A percentile compares a stretch with the other conserved stretches of the same genome.
Conservation (phyloP, 2,888 invertebrate genomes). For the Nowickia ferox region DNA sequence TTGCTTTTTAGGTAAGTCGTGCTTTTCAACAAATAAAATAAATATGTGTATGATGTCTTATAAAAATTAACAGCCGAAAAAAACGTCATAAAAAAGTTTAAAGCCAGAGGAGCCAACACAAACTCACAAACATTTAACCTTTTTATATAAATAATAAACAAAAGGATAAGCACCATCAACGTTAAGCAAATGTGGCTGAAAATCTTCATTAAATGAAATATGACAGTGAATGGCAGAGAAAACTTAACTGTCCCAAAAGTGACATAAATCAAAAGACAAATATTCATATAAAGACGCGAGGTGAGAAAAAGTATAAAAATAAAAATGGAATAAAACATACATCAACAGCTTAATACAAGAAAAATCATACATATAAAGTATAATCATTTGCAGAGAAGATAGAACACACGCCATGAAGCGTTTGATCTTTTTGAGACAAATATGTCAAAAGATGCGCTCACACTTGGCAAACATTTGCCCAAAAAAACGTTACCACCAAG, state of each 20-base stretch:
- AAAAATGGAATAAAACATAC: constrained; percentile 20
- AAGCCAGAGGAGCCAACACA: not conserved
- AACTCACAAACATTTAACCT: constrained; percentile 49
- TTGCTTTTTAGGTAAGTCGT: constrained; percentile 57
- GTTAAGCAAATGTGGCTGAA: constrained; percentile 2
- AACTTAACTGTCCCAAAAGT: constrained; percentile 49
- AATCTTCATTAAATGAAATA: constrained; percentile 39
- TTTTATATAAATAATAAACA: constrained; percentile 32
- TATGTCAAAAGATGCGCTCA: too few species aligned
- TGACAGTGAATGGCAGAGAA: constrained; percentile 1
- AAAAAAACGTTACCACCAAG: not conserved
- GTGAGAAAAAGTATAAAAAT: not conserved
- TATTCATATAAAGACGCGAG: constrained; percentile 12
- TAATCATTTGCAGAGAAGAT: not conserved
- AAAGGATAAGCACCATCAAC: not conserved
- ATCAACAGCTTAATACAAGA: constrained; percentile 17
- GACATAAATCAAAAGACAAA: constrained; percentile 62
- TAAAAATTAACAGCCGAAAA: not conserved
- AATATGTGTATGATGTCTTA: not conserved
- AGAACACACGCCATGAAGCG: too few species aligned
- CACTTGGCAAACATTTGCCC: not conserved
- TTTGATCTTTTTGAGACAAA: too few species aligned
- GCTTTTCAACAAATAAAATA: constrained; percentile 21
- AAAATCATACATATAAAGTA: not conserved
- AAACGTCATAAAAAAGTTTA: not conserved